Base-by-base conservation (phyloP, 2,113 vertebrate species). In the Solea senegalensis region DNA sequence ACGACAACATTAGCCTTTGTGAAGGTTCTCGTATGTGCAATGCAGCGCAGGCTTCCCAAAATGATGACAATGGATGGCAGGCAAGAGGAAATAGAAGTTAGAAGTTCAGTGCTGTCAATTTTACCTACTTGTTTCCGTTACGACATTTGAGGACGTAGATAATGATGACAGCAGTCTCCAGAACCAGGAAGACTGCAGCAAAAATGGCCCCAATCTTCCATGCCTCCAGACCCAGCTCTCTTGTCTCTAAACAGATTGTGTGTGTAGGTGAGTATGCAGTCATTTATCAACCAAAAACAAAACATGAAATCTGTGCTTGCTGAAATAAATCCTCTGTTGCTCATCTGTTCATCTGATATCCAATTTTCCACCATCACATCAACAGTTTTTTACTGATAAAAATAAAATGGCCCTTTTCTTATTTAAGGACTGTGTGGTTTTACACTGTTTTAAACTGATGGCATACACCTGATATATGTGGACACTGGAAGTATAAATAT, bases 171-270 rank as follows among this genome's bases (percentile, higher is more conserved):
- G 76, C 5, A 0, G 90, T 92, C 81, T 94, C 90, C 76, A 94
- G 70, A 65, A 91, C 69, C 49, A 94, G 76, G 49, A 94, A 77
- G 46, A 82, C 88, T 28, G 89, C 89, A 68, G 88, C 86, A 58
- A 79, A 86, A 74, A 91, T 89, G 39, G 85, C 88, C n/a, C 92
- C 91, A n/a, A 89, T 92, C 84, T 92, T 92, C 93, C 93, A 94
- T 11, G 87, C 71, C 55, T 93, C 86, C 51, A 90, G 80, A 43
- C 81, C 79, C 65, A 70, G 80, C 44, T 79, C 78, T 39, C 50
- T 72, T 26, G 49, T 69, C 34, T 90, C 89, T 92, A 51, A 66
- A 81, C 40, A 70, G 34, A 70, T 3, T 45, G 15, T 43, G 54
- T 65, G 72, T 43, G 59, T n/a, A 53, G 15, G 27, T 52, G 15